These are phyloP conservation scores for Tolypeutes matacus DNA, from an alignment of 2,797 vertebrate species.

Conservation along the genomic window DNA sequence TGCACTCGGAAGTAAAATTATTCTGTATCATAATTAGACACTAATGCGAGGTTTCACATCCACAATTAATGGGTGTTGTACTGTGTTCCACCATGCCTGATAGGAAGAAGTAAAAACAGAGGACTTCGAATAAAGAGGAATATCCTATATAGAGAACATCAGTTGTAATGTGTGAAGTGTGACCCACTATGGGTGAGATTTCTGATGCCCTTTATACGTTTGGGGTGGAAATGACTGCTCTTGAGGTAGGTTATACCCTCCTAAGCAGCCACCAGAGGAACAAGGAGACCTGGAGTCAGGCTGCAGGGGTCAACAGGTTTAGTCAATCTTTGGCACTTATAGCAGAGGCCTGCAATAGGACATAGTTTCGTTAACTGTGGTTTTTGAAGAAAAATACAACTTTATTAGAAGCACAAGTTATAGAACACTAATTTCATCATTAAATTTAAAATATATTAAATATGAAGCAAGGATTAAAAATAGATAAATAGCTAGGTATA, in stretches of 20 bases:
- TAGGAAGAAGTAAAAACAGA: not conserved
- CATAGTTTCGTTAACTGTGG: not conserved
- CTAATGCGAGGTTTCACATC: not conserved
- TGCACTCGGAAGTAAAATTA: not conserved
- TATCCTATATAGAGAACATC: not conserved
- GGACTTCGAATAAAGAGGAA: slow-evolving; percentile 21
- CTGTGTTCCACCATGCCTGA: not conserved
- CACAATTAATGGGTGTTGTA: not conserved
- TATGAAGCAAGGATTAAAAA: slow-evolving; percentile 23
- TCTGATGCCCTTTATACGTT: not conserved
- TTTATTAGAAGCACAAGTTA: not conserved
- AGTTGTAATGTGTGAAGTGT: not conserved
- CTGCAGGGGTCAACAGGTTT: not conserved
- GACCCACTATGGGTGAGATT: not conserved
- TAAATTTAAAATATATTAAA: not conserved
- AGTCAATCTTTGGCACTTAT: not conserved
- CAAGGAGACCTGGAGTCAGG: not conserved
- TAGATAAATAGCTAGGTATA: slow-evolving; percentile 6
- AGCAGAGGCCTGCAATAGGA: not conserved
- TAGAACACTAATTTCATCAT: not conserved
- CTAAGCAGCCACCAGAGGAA: not conserved
- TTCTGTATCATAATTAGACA: not conserved
- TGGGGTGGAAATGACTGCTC: not conserved
- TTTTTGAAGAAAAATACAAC: not conserved
- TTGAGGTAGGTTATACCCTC: not conserved